Conservation (phyloP, 2,113 vertebrate genomes). For the Tupaia chinensis region DNA sequence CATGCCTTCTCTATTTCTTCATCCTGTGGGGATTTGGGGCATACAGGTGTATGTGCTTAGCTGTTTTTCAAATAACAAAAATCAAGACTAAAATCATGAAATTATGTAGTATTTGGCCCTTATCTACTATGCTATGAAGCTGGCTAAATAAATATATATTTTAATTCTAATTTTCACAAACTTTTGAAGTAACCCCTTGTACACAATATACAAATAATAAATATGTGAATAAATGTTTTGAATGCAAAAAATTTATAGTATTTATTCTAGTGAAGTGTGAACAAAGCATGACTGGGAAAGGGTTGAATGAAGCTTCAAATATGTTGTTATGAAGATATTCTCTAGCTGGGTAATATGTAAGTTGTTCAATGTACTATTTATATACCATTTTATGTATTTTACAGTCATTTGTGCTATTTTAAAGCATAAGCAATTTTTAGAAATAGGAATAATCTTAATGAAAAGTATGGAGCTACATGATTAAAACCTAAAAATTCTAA, state of each 20-base stretch:
- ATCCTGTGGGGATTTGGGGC: too few species aligned
- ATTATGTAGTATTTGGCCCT: too few species aligned
- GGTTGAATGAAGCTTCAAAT: background rate
- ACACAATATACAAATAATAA: background rate
- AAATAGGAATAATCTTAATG: background rate
- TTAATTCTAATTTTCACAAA: too few species aligned
- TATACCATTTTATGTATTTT: background rate
- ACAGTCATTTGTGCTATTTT: background rate
- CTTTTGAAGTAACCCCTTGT: too few species aligned
- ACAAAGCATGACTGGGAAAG: background rate
- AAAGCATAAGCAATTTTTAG: background rate
- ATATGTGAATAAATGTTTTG: background rate
- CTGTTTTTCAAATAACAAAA: too few species aligned
- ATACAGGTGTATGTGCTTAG: too few species aligned
- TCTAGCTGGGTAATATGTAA: background rate
- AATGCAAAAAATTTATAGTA: background rate
- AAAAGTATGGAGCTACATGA: background rate
- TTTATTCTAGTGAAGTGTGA: background rate
- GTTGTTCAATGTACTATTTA: background rate
- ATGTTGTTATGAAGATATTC: background rate
- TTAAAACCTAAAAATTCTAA: background rate
- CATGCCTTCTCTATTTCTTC: too few species aligned
- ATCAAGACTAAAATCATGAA: too few species aligned
- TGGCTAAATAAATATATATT: too few species aligned
- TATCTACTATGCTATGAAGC: too few species aligned